Conservation (phyloP, 35 echinoderm and acorn worm genomes). For the Strongylocentrotus purpuratus region DNA sequence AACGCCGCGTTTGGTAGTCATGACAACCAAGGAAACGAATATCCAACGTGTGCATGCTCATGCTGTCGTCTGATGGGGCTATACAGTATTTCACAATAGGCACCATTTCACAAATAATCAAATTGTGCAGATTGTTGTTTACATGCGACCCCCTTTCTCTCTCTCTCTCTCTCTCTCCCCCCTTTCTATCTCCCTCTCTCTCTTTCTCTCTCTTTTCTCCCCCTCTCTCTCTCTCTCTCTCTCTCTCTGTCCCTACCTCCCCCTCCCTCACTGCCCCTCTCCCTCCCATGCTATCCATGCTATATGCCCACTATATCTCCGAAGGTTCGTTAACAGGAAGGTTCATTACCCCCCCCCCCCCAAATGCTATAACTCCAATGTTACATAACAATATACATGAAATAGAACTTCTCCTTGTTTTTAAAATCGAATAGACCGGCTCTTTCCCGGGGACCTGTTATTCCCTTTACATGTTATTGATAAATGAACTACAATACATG, state of each 20-base stretch:
- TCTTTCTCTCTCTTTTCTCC: background rate
- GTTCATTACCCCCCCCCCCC: no score
- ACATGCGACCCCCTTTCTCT: background rate
- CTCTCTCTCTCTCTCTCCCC: background rate
- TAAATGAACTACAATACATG: no score
- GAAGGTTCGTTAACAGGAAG: no score
- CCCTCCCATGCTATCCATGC: background rate
- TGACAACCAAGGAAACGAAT: background rate
- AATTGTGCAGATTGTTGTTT: no score
- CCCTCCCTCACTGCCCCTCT: background rate
- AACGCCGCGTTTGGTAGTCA: background rate
- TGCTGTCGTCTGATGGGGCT: constrained; percentile 13
- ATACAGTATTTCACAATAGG: background rate
- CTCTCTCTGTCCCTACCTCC: background rate
- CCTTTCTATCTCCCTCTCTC: background rate
- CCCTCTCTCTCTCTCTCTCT: background rate
- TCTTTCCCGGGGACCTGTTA: no score
- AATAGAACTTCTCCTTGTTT: no score
- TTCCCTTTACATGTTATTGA: no score
- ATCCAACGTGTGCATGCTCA: background rate
- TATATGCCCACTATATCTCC: no score
- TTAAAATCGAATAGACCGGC: no score
- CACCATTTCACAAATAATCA: no score
- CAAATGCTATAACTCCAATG: no score
- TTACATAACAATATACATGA: no score